Conservation (phyloP, 2,113 vertebrate species). For the Pogonocichla stellata region DNA sequence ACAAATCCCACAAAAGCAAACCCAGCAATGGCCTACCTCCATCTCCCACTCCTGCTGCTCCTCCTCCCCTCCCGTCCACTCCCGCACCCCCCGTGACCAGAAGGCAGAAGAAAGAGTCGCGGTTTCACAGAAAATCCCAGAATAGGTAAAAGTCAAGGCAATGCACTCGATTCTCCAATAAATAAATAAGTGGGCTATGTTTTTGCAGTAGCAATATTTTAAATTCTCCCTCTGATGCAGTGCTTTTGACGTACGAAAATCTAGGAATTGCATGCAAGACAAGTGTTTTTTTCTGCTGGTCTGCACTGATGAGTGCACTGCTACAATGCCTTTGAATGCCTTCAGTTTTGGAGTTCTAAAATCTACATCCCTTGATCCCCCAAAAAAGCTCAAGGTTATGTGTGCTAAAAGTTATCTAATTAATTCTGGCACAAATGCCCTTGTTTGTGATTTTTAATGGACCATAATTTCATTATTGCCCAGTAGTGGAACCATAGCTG, state of each 20-base stretch:
- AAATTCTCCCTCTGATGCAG: neutral
- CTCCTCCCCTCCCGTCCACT: constrained; percentile 88
- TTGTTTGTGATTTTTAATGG: neutral
- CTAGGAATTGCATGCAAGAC: neutral
- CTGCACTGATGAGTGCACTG: neutral
- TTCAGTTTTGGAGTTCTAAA: neutral
- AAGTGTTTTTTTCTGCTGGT: neutral
- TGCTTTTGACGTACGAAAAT: neutral
- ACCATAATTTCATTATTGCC: neutral
- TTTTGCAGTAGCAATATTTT: neutral
- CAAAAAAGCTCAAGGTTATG: neutral
- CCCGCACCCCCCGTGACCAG: constrained; percentile 86
- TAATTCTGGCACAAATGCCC: neutral
- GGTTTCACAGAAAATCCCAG: constrained; percentile 80
- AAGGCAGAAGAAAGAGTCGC: constrained; percentile 78
- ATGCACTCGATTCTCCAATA: neutral
- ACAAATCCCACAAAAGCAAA: constrained; percentile 83
- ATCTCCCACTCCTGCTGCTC: constrained; percentile 79
- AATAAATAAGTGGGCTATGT: neutral
- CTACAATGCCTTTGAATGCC: neutral
- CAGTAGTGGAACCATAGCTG: neutral
- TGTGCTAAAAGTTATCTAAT: neutral
- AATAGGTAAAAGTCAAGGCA: constrained; percentile 82
- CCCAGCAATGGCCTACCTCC: constrained; percentile 91
- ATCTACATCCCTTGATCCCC: neutral